Evolutionary conservation across 2,113 vertebrate genomes (phyloP).

Genomic region (Misgurnus mizolepis): DNA sequence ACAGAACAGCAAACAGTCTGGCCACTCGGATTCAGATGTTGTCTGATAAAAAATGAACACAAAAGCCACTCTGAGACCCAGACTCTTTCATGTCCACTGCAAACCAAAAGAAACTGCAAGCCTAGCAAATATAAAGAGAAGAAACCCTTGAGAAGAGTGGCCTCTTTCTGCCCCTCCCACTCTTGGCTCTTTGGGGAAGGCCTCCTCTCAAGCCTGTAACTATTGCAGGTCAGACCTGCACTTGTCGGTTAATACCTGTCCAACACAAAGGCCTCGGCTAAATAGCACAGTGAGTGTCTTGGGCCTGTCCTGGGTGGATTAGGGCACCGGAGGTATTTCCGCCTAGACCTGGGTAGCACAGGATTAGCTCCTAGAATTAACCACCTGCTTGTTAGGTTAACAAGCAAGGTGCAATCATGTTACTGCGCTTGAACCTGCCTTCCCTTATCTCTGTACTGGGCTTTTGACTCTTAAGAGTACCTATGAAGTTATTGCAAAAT

Average conservation of each 20-base stretch:
- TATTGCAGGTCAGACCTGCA: slow-evolving; percentile 61
- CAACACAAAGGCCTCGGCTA: slow-evolving; percentile 65
- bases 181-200: slow-evolving; percentile 39
- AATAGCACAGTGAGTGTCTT: slow-evolving; percentile 61
- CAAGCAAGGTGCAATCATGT: slow-evolving; percentile 69
- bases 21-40: slow-evolving; percentile 19
- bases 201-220: slow-evolving; percentile 59
- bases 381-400: slow-evolving; percentile 78
- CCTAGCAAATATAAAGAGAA: slow-evolving; percentile 48
- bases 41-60: slow-evolving; percentile 30
- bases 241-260: slow-evolving; percentile 72
- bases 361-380: slow-evolving; percentile 75
- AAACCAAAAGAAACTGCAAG: slow-evolving; percentile 53
- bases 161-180: slow-evolving; percentile 8
- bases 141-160: slow-evolving; percentile 52
- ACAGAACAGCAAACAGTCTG: slow-evolving; percentile 18
- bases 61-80: slow-evolving; percentile 28
- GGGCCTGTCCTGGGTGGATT: slow-evolving; percentile 49
- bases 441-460: slow-evolving; percentile 29
- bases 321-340: slow-evolving; percentile 62
- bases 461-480: slow-evolving; percentile 39
- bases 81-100: slow-evolving; percentile 36
- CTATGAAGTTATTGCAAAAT: slow-evolving; percentile 37
- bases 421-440: slow-evolving; percentile 51
- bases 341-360: slow-evolving; percentile 61